phyloP scores from a whole-genome alignment of 2,113 vertebrate species.

The Nansenia antarctica region DNA sequence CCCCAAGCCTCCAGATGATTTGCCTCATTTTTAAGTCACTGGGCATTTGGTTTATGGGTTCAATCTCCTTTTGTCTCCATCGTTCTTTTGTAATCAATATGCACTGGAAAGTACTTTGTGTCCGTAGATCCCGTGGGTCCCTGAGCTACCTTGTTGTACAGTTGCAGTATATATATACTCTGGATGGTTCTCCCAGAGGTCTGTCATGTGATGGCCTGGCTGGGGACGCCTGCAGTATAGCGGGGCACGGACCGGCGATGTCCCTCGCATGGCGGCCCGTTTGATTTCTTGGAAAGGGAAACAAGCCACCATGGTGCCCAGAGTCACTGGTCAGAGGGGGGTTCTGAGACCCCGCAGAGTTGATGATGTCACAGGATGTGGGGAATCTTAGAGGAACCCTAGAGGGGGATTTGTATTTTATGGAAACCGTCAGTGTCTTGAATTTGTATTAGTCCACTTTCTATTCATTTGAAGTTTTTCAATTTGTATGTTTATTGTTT shows the following conservation, averaged over 20 bases:
- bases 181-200: slow-evolving; percentile 52
- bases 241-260: slow-evolving; percentile 47
- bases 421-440: slow-evolving; percentile 76
- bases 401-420: slow-evolving; percentile 56
- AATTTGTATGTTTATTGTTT: slow-evolving; percentile 56
- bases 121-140: slow-evolving; percentile 65
- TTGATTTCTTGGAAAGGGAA: slow-evolving; percentile 68
- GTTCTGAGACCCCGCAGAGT: no score
- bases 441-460: slow-evolving; percentile 72
- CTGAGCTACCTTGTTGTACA: slow-evolving; percentile 59
- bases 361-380: not conserved
- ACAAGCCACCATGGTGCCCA: slow-evolving; percentile 65
- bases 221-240: slow-evolving; percentile 43
- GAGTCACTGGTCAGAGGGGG: slow-evolving; percentile 54
- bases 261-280: slow-evolving; percentile 34
- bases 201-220: slow-evolving; percentile 44
- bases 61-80: slow-evolving; percentile 34
- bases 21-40: slow-evolving; percentile 1
- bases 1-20: not conserved
- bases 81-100: slow-evolving; percentile 72
- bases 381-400: slow-evolving; percentile 27
- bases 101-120: slow-evolving; percentile 81
- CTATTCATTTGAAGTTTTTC: slow-evolving; percentile 67
- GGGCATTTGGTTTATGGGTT: slow-evolving; percentile 46
- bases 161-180: no score